Conservation (phyloP, 2,797 vertebrate species). For the Acanthopagrus latus region DNA sequence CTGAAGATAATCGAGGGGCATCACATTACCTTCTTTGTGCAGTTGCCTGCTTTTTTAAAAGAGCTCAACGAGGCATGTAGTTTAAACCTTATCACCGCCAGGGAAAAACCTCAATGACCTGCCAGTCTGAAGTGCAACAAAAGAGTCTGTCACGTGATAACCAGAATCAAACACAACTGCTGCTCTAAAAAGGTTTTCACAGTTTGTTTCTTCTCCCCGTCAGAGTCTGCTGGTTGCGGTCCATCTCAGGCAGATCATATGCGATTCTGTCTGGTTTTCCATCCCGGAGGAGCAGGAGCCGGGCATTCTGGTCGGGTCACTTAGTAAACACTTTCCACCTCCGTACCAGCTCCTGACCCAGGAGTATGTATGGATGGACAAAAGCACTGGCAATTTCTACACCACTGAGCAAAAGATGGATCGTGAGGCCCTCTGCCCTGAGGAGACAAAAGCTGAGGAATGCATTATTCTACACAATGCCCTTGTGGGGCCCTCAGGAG, state of each 20-base stretch:
- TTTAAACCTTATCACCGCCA: conserved; percentile 44
- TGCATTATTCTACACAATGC: conserved; percentile 80
- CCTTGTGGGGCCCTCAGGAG: conserved; percentile 75
- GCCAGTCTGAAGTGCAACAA: conserved; percentile 27
- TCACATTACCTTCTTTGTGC: conserved; percentile 60
- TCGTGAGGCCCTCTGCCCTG: conserved; percentile 82
- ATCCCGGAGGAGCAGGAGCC: conserved; percentile 80
- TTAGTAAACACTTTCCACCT: conserved; percentile 72
- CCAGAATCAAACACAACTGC: neutral
- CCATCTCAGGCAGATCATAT: conserved; percentile 74
- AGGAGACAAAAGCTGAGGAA: conserved; percentile 67
- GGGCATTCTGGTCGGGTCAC: conserved; percentile 76
- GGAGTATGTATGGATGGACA: conserved; percentile 78
- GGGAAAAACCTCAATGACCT: conserved; percentile 27
- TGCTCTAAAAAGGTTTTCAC: conserved; percentile 22
- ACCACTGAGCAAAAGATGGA: conserved; percentile 81
- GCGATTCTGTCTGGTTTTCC: conserved; percentile 68
- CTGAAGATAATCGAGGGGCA: conserved; percentile 39
- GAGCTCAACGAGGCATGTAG: conserved; percentile 50
- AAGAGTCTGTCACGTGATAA: conserved; percentile 12
- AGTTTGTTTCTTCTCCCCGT: conserved; percentile 47
- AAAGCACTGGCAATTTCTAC: conserved; percentile 81
- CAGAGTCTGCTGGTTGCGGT: conserved; percentile 80
- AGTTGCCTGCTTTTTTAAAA: conserved; percentile 60
- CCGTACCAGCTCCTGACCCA: conserved; percentile 81